A percentile compares a stretch with the other conserved stretches of the same genome.
phyloP scores from a whole-genome alignment of 2,888 invertebrate genomes.

The Pristionchus japonicus region DNA sequence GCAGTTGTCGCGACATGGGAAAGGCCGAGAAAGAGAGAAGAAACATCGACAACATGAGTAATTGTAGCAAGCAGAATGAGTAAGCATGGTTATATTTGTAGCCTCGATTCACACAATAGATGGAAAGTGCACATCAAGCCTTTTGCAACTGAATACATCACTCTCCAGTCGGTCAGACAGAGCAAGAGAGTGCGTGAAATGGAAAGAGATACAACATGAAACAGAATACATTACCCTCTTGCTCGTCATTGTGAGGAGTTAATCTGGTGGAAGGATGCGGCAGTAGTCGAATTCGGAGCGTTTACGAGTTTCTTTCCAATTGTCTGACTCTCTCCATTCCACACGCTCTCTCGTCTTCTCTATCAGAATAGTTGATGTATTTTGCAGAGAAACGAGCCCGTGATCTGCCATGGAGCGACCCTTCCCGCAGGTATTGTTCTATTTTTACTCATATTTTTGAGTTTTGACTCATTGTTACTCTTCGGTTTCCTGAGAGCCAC shows the following conservation, averaged over 20 bases:
- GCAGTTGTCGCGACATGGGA: not conserved
- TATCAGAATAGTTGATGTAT: not conserved
- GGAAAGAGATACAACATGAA: not conserved
- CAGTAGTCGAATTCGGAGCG: not conserved
- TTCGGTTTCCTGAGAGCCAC: not conserved
- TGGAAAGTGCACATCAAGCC: too few species aligned
- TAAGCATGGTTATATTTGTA: not conserved
- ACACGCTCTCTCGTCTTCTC: too few species aligned
- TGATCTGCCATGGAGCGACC: not conserved
- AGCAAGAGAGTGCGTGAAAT: not conserved
- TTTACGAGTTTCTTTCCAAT: not conserved
- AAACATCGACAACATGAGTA: not conserved
- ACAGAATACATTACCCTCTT: slow-evolving; percentile 2
- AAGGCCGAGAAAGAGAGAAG: not conserved
- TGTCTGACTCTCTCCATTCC: too few species aligned
- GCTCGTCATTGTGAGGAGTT: not conserved
- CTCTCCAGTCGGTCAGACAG: too few species aligned
- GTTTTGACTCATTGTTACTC: not conserved
- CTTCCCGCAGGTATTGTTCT: not conserved
- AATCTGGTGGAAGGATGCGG: slow-evolving; percentile 1
- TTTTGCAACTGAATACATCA: too few species aligned
- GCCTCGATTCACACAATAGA: too few species aligned
- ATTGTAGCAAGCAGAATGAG: not conserved
- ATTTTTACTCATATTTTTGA: not conserved
- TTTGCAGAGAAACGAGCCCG: not conserved